Evolutionary conservation across 2,888 invertebrate species (phyloP).

Genomic region (Amitus sp.): DNA sequence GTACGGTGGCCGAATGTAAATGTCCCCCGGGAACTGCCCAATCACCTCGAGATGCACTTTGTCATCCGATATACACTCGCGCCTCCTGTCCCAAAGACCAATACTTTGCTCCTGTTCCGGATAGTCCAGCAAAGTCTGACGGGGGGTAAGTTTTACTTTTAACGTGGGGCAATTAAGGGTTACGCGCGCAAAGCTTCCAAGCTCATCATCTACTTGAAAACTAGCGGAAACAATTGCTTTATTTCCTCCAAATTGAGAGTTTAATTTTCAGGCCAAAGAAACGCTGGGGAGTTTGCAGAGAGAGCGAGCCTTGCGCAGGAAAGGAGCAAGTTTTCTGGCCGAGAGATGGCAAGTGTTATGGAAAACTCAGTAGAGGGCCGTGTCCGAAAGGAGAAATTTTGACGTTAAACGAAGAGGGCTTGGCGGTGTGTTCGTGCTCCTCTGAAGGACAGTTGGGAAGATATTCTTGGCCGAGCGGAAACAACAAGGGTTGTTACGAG

Average conservation of each 20-base stretch:
- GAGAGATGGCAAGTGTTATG: constrained; percentile 79
- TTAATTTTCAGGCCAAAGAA: constrained; percentile 67
- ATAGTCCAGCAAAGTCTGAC: constrained; percentile 50
- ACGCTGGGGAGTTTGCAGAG: constrained; percentile 80
- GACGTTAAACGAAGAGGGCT: constrained; percentile 69
- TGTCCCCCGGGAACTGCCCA: constrained; percentile 85
- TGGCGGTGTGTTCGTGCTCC: constrained; percentile 76
- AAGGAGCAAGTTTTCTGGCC: constrained; percentile 81
- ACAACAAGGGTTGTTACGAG: constrained; percentile 74
- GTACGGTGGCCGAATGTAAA: constrained; percentile 79
- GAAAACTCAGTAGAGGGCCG: constrained; percentile 77
- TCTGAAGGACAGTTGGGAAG: constrained; percentile 67
- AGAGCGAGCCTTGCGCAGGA: constrained; percentile 73
- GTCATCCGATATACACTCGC: constrained; percentile 78
- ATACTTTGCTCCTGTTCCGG: constrained; percentile 78
- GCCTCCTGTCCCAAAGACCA: constrained; percentile 80
- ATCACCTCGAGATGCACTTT: constrained; percentile 74
- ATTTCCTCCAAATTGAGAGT: too few relatives aligned
- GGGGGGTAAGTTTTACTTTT: constrained; percentile 47
- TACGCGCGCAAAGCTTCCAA: too few relatives aligned
- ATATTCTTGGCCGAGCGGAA: constrained; percentile 72
- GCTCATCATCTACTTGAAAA: too few relatives aligned
- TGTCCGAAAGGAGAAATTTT: constrained; percentile 80
- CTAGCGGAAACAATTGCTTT: too few relatives aligned
- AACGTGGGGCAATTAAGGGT: too few relatives aligned